A percentile compares a stretch with the other conserved stretches of the same genome.
These are phyloP conservation scores for Erinaceus europaeus DNA, from an alignment of 2,113 vertebrate genomes.

Conservation along the genomic window DNA sequence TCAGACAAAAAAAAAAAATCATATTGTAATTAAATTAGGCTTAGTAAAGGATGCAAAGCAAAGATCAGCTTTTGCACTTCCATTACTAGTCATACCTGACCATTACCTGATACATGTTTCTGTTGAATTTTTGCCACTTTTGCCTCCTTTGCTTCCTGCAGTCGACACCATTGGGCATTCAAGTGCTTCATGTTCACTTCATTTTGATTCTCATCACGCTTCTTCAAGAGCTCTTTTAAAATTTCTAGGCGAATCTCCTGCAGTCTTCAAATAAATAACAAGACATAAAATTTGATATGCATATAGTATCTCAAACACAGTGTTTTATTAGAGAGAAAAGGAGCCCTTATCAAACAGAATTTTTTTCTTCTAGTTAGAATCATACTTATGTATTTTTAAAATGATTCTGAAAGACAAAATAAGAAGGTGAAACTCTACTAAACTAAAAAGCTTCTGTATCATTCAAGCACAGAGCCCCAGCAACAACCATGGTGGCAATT, in stretches of 20 bases:
- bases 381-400: background rate
- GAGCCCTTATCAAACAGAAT: background rate
- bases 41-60: background rate
- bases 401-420: background rate
- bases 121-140: conserved; percentile 81
- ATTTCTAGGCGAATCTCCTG: conserved; percentile 86
- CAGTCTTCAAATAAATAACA: conserved; percentile 81
- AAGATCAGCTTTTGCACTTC: background rate
- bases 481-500: no score
- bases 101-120: conserved; percentile 79
- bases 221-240: conserved; percentile 83
- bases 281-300: conserved; percentile 5
- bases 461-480: no score
- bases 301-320: background rate
- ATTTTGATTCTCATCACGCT: conserved; percentile 80
- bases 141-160: conserved; percentile 82
- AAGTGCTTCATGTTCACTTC: conserved; percentile 78
- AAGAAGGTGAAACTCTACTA: background rate
- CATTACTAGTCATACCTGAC: background rate
- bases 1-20: background rate
- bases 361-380: background rate
- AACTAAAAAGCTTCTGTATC: background rate
- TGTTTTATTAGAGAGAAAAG: background rate
- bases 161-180: conserved; percentile 79
- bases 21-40: background rate